These are phyloP conservation scores for Alloplasta piceator DNA, from an alignment of 2,888 invertebrate genomes.

Conservation along the genomic window DNA sequence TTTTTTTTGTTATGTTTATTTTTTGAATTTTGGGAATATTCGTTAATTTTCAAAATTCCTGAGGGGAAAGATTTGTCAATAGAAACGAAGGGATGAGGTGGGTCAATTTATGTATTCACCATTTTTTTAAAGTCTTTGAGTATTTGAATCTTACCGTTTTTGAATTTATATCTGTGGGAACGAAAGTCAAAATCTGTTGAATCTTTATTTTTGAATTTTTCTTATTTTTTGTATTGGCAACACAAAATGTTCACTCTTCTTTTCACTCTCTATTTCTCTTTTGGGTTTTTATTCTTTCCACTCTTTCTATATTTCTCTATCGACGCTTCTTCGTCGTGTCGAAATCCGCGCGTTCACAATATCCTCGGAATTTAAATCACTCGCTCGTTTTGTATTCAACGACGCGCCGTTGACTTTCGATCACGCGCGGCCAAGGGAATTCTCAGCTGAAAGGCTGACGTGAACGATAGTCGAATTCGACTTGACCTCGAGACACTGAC, in stretches of 20 bases:
- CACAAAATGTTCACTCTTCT: slow-evolving; percentile 5
- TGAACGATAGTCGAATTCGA: slow-evolving; percentile 52
- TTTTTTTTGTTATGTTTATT: no score
- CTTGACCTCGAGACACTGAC: slow-evolving; percentile 34
- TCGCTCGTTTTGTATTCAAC: slow-evolving; percentile 71
- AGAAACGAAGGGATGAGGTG: no score
- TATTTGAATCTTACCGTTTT: no score
- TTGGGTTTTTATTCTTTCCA: slow-evolving; percentile 25
- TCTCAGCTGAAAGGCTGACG: slow-evolving; percentile 25
- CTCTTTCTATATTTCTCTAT: slow-evolving; percentile 60
- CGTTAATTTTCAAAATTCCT: no score
- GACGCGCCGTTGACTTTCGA: slow-evolving; percentile 76
- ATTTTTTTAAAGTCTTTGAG: no score
- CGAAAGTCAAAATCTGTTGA: no score
- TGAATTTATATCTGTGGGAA: no score
- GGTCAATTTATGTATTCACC: no score
- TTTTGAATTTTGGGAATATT: no score
- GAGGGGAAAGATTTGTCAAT: no score
- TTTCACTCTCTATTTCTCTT: slow-evolving; percentile 7
- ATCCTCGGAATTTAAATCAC: slow-evolving; percentile 72
- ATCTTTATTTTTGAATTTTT: no score
- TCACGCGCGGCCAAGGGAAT: slow-evolving; percentile 64
- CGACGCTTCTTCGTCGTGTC: slow-evolving; percentile 58
- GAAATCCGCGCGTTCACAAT: slow-evolving; percentile 34
- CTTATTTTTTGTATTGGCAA: slow-evolving; percentile 18